Evolutionary conservation across 2,888 invertebrate species (phyloP), one percentile per base, ranked within the genome.

Genomic region (Tenthredo distinguenda): DNA sequence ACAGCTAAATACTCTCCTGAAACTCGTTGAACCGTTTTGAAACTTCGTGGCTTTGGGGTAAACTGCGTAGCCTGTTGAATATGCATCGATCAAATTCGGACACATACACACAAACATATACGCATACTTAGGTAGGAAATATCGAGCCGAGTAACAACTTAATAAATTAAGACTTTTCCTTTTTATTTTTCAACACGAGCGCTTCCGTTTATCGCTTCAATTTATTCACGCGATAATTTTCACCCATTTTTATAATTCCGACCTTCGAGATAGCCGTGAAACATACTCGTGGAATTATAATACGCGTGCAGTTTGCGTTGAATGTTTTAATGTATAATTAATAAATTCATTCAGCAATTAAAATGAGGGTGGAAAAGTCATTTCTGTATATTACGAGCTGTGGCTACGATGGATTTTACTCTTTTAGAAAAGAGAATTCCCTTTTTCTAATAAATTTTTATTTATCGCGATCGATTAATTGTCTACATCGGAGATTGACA

Each of bases 61-160:
- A 71, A 34, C 15, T 71, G 18, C 18, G 34, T 40, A 40, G 72
- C 72, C 40, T 40, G 72, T 72, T 72, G 72, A 72, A 72, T 72
- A 72, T 72, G 72, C 40, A 72, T 72, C 37, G 40, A 47, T 47
- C 3, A 72, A 40, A 71, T 31, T 62, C 68, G 0, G 15, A 18
- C 68, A 21, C 68, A 12, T 15, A 65, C 15, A 26, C 31, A 34
- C 26, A 58, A 6, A 21, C 58, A 6, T 58, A 21, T 58, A 21
- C n/a, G 9, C 7, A 15, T 26, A 26, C 12, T 10, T 34, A 68
- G 68, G 34, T 34, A 68, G n/a, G 26, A 62, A 26, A 21, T 12
- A 62, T 21, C n/a, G 21, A 62, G 21, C 62, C 12, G 10, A 3
- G 62, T 62, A 62, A 62, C 26, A 62, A 21, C 21, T 62, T 18